phyloP scores from a whole-genome alignment of 1,140 invertebrate genomes.

The Bactericera cockerelli region DNA sequence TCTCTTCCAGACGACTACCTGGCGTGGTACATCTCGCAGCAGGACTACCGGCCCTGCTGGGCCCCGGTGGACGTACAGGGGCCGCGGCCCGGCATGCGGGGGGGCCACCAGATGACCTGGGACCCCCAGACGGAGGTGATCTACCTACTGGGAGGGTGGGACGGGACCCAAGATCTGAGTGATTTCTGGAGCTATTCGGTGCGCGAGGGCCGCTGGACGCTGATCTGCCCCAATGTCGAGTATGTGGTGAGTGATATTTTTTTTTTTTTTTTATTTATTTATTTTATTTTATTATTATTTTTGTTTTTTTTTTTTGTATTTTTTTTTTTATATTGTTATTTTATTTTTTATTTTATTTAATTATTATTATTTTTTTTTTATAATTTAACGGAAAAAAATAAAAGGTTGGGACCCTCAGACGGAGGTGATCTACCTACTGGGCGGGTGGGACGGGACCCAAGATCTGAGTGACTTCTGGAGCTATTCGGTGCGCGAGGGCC shows the following conservation, averaged over 20 bases:
- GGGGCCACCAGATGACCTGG: conserved; percentile 79
- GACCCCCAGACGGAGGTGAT: conserved; percentile 56
- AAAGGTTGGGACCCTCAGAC: conserved; percentile 58
- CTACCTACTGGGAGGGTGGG: conserved; percentile 86
- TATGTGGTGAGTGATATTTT: conserved; percentile 35
- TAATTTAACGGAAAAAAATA: too few relatives aligned
- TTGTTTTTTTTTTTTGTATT: too few relatives aligned
- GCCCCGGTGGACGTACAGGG: conserved; percentile 34
- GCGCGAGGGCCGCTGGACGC: conserved; percentile 49
- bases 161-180: conserved; percentile 65
- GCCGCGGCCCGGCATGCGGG: conserved; percentile 54
- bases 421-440: conserved; percentile 71
- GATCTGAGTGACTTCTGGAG: too few relatives aligned
- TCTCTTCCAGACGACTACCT: conserved; percentile 45
- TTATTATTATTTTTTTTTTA: too few relatives aligned
- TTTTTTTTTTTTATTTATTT: too few relatives aligned
- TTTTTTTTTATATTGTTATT: too few relatives aligned
- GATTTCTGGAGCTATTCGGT: conserved; percentile 76
- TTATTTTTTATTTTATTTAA: too few relatives aligned
- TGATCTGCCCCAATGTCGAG: conserved; percentile 51
- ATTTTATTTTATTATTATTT: too few relatives aligned
- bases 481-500: too few relatives aligned
- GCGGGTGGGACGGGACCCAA: conserved; percentile 76
- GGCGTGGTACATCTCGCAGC: conserved; percentile 51
- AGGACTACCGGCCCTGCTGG: conserved; percentile 59